Evolutionary conservation across 2,113 vertebrate species (phyloP).

Genomic region (Euleptes europaea): DNA sequence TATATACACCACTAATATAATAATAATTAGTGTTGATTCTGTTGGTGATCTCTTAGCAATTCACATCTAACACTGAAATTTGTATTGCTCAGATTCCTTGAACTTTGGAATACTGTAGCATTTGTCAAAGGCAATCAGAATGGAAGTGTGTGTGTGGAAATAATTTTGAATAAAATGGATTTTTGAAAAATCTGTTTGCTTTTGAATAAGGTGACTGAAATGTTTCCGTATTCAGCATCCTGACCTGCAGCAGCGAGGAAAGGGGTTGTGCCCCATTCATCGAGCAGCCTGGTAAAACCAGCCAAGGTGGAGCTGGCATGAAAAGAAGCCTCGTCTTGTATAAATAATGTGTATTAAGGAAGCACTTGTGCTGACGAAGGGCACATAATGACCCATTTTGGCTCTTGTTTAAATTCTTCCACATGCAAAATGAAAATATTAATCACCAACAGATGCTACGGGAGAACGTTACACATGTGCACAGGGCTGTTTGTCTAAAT

Average conservation of each 20-base stretch:
- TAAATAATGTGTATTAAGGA: conserved; percentile 60
- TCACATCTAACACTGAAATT: conserved; percentile 7
- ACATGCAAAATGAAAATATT: conserved; percentile 62
- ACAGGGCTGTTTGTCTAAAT: not conserved
- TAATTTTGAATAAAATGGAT: conserved; percentile 28
- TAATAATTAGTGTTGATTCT: not conserved
- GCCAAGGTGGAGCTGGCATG: conserved; percentile 40
- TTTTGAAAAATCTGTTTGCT: not conserved
- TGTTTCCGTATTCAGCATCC: conserved; percentile 10
- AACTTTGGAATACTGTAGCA: conserved; percentile 1
- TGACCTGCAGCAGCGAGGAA: conserved; percentile 28
- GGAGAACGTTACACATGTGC: conserved; percentile 59
- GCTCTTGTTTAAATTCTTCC: conserved; percentile 62
- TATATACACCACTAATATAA: too few species aligned
- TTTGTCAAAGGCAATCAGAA: conserved; percentile 33
- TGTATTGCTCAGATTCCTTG: conserved; percentile 36
- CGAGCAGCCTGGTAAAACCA: conserved; percentile 43
- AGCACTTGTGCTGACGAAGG: conserved; percentile 49
- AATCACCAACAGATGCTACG: conserved; percentile 64
- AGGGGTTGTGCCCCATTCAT: conserved; percentile 31
- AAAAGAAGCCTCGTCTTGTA: conserved; percentile 30
- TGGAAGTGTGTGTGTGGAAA: conserved; percentile 43
- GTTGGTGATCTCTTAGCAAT: not conserved
- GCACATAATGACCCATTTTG: conserved; percentile 63
- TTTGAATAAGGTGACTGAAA: not conserved